These are phyloP conservation scores for Macrotis lagotis DNA, from an alignment of 2,113 vertebrate genomes.

Conservation along the genomic window DNA sequence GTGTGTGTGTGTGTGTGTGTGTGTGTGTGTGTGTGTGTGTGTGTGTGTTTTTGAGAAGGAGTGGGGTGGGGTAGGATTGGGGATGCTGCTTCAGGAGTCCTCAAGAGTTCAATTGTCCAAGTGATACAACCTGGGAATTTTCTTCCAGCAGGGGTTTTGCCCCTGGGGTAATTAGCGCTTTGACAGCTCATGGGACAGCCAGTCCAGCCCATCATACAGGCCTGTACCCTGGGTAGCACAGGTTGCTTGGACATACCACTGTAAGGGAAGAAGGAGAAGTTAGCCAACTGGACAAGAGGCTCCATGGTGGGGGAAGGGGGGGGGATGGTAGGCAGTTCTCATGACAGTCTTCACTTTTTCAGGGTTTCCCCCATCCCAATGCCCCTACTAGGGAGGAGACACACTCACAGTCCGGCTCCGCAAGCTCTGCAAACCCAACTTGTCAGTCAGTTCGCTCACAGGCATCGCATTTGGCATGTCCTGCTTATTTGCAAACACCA, in stretches of 20 bases:
- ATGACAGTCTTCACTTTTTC: not conserved
- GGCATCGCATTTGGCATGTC: constrained; percentile 95
- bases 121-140: constrained; percentile 72
- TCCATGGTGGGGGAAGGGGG: not conserved
- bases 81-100: constrained; percentile 76
- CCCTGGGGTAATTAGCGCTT: constrained; percentile 80
- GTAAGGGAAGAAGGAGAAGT: constrained; percentile 59
- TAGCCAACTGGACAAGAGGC: not conserved
- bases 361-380: not conserved
- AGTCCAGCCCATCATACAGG: constrained; percentile 93
- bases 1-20: not conserved
- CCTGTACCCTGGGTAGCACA: constrained; percentile 92
- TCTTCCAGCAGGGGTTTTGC: constrained; percentile 58
- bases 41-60: not conserved
- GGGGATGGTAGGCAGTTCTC: no score
- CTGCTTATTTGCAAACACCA: constrained; percentile 97
- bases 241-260: constrained; percentile 92
- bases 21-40: not conserved
- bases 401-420: constrained; percentile 88
- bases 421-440: constrained; percentile 87
- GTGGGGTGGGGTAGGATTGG: constrained; percentile 20
- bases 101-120: constrained; percentile 66
- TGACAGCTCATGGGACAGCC: constrained; percentile 91
- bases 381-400: no score
- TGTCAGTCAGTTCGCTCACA: constrained; percentile 91